phyloP scores from a whole-genome alignment of 1,140 invertebrate genomes.

The Spodoptera litura region DNA sequence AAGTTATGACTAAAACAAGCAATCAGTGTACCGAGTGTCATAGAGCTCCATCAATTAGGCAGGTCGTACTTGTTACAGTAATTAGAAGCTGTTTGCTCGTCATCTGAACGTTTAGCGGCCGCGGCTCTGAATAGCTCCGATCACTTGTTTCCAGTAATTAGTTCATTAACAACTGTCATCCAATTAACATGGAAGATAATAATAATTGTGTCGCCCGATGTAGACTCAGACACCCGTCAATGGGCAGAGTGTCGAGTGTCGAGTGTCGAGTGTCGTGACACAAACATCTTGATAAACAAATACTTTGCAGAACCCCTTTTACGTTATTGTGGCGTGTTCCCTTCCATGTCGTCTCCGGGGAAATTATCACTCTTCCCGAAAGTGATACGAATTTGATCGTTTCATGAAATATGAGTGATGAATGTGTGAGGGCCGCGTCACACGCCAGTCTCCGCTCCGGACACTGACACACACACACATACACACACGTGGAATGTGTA shows the following conservation, averaged over 20 bases:
- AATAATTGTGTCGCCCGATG: not conserved
- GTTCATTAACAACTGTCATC: not conserved
- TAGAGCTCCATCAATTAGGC: conserved; percentile 6
- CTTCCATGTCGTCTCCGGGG: conserved; percentile 30
- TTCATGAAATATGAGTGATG: conserved; percentile 33
- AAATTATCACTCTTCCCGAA: conserved; percentile 38
- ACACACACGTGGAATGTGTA: too few relatives aligned
- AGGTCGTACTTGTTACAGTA: not conserved
- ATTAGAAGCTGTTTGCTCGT: conserved; percentile 7
- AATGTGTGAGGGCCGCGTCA: conserved; percentile 3
- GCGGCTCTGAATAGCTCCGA: too few relatives aligned
- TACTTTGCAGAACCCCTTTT: conserved; percentile 21
- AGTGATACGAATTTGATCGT: conserved; percentile 45
- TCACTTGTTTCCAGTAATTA: not conserved
- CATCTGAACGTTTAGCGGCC: not conserved
- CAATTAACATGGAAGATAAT: conserved; percentile 3
- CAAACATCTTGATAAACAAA: conserved; percentile 37
- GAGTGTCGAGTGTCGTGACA: not conserved
- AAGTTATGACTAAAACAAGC: too few relatives aligned
- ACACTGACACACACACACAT: not conserved
- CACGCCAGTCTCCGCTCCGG: not conserved
- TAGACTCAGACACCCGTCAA: not conserved
- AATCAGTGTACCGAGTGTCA: not conserved
- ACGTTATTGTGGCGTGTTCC: conserved; percentile 24
- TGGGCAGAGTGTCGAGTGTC: conserved; percentile 8